Evolutionary conservation across 2,113 vertebrate species (phyloP).

Genomic region (Rana temporaria): DNA sequence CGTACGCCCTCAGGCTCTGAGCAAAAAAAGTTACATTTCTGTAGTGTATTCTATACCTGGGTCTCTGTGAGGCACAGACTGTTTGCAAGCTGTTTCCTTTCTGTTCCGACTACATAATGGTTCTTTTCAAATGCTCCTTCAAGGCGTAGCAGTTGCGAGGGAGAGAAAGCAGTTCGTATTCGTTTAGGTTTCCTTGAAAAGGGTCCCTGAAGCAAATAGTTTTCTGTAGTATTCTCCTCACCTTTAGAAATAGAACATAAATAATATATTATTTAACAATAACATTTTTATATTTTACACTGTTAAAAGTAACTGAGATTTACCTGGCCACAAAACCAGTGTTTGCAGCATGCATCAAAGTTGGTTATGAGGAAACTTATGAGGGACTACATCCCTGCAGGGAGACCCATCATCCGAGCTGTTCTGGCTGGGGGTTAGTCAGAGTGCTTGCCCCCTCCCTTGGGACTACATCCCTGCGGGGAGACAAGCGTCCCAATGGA

Average conservation of each 20-base stretch:
- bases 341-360: too few species aligned
- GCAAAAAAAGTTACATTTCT: background rate
- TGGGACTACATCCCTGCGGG: too few species aligned
- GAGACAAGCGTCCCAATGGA: too few species aligned
- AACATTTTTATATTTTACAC: background rate
- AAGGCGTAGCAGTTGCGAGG: constrained; percentile 78
- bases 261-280: background rate
- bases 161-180: constrained; percentile 78
- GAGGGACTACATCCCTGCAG: too few species aligned
- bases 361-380: too few species aligned
- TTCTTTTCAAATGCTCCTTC: constrained; percentile 82
- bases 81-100: constrained; percentile 82
- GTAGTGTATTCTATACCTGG: constrained; percentile 64
- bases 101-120: constrained; percentile 82
- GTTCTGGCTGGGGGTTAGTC: too few species aligned
- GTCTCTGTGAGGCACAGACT: constrained; percentile 80
- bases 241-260: constrained; percentile 59
- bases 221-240: constrained; percentile 77
- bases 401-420: too few species aligned
- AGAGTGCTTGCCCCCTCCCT: too few species aligned
- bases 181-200: constrained; percentile 80
- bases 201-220: constrained; percentile 73
- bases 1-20: background rate
- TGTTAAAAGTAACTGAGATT: too few species aligned
- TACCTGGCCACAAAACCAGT: too few species aligned